Conservation (phyloP, 2,797 vertebrate genomes). For the Morelia viridis region DNA sequence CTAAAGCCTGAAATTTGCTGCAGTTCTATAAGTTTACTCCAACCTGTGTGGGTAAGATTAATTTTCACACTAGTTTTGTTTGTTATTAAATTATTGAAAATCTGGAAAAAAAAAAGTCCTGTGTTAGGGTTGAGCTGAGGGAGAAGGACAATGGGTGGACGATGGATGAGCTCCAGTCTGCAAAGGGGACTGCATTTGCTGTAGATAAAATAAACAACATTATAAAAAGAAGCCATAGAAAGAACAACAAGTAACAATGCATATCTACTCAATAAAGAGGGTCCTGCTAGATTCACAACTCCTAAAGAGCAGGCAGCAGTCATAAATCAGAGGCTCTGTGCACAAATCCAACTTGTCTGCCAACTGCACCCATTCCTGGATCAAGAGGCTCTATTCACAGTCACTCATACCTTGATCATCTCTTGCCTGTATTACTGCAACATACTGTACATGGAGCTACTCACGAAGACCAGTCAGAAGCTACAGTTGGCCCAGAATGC, state of each 20-base stretch:
- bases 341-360: background rate
- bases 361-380: background rate
- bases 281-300: background rate
- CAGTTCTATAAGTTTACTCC: constrained; percentile 61
- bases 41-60: constrained; percentile 56
- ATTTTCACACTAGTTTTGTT: constrained; percentile 74
- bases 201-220: background rate
- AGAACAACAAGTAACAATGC: background rate
- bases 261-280: background rate
- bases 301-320: background rate
- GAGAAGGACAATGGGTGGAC: background rate
- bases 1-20: constrained; percentile 68
- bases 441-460: background rate
- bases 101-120: constrained; percentile 29
- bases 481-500: background rate
- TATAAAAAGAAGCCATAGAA: background rate
- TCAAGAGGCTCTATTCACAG: background rate
- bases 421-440: background rate
- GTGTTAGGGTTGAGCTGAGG: background rate
- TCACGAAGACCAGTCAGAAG: background rate
- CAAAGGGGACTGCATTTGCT: background rate
- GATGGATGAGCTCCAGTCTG: background rate
- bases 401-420: background rate
- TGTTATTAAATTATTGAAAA: constrained; percentile 78
- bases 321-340: background rate